Base-by-base conservation (phyloP, 37 sponge, comb jelly and placozoan genomes). In the Cladorhizidae sp. region DNA sequence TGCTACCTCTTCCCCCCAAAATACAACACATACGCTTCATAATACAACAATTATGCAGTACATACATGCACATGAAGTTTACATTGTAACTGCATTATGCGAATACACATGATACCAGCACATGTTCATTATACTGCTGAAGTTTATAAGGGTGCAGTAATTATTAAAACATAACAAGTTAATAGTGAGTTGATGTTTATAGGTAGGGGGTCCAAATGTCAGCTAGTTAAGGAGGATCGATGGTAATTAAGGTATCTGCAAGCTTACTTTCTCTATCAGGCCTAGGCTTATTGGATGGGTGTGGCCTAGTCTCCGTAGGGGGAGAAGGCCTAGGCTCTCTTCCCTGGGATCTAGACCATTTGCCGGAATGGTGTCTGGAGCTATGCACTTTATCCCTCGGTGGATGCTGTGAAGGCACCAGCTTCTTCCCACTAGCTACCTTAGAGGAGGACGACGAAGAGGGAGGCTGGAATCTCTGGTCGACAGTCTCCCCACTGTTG, bases 361-460 rank as follows among this genome's bases (percentile, higher is more conserved):
- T 29, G 36, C 7, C 9, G 33, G 31, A 32, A 32, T 31, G 62
- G 8, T 52, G 54, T 52, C 3, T 26, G 8, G 67, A 65, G 2
- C 67, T 65, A 65, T 36, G 6, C 59, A 18, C 59, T 58, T 14
- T 58, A 6, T 58, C 68, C 68, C 68, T 67, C 37, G 20, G 29
- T 38, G 39, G 20, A 26, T 21, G 21, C 37, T 67, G 21, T 37
- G 37, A 37, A 28, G 21, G 40, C 37, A 31, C 3, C 57, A 54
- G 54, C 21, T 74, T 43, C 57, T 74, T 74, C 18, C 14, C 50
- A 25, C 37, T 43, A 52, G 55, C 74, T 55, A 52, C 74, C 74
- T 74, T 55, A n/a, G 74, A 29, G 36, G 55, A 23, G 33, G 25
- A 12, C 1, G 43, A 70, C 23, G 43, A 25, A n/a, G n/a, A n/a